phyloP scores from a whole-genome alignment of 2,797 vertebrate species.

The Mergus octosetaceus region DNA sequence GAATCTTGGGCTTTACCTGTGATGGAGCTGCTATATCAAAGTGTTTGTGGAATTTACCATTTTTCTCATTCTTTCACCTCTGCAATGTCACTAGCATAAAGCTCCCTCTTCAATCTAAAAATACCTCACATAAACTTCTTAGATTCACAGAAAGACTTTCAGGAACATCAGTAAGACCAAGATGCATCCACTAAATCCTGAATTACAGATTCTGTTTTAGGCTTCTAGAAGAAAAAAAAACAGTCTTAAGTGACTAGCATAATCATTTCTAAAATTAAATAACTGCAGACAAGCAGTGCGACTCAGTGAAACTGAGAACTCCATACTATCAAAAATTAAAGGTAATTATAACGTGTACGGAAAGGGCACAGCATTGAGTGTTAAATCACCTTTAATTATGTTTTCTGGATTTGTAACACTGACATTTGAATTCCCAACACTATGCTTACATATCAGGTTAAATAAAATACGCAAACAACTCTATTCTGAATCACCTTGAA shows the following conservation, averaged over 20 bases:
- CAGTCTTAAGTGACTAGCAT: neutral
- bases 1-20: neutral
- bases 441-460: neutral
- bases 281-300: conserved; percentile 34
- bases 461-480: conserved; percentile 51
- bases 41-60: rapidly evolving
- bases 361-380: conserved; percentile 32
- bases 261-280: conserved; percentile 50
- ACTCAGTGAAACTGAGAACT: neutral
- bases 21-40: neutral
- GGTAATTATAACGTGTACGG: conserved; percentile 8
- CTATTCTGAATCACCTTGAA: conserved; percentile 62
- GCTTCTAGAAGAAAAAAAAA: conserved; percentile 29
- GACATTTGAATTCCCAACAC: conserved; percentile 49
- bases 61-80: neutral
- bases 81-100: neutral
- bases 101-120: neutral
- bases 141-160: neutral
- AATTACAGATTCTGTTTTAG: neutral
- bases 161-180: neutral
- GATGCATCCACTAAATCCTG: neutral
- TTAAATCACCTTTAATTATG: conserved; percentile 59
- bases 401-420: conserved; percentile 48
- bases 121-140: neutral
- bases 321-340: conserved; percentile 47